Conservation (phyloP, 2,797 vertebrate genomes). For the Sandelia bainsii region DNA sequence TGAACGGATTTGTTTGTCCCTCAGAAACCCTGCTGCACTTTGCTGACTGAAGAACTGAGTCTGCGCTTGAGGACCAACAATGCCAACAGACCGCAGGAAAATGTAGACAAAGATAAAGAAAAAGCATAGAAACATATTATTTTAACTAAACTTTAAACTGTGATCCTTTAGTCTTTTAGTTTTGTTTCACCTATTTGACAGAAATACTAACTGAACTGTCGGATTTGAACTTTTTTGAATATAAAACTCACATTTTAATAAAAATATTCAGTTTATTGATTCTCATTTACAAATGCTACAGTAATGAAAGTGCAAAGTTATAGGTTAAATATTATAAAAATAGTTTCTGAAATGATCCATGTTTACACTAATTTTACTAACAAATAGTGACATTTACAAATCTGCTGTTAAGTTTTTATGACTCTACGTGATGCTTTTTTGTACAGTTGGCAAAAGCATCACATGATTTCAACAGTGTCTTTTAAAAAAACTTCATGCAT, state of each 20-base stretch:
- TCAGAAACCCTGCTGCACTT: constrained; percentile 90
- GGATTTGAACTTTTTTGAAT: constrained; percentile 2
- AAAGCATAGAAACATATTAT: constrained; percentile 63
- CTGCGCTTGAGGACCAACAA: constrained; percentile 83
- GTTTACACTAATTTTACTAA: constrained; percentile 41
- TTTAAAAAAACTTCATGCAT: constrained; percentile 37
- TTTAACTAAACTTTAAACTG: constrained; percentile 9
- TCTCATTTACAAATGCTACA: constrained; percentile 38
- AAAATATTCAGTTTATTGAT: constrained; percentile 57
- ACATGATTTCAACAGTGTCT: constrained; percentile 35
- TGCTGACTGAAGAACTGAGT: constrained; percentile 89
- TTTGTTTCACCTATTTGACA: constrained; percentile 24
- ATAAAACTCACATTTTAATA: constrained; percentile 43
- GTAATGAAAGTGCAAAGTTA: constrained; percentile 45
- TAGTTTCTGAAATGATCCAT: constrained; percentile 31
- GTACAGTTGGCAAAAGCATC: constrained; percentile 73
- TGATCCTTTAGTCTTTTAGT: not conserved
- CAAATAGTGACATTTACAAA: constrained; percentile 17
- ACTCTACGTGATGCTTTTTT: constrained; percentile 53
- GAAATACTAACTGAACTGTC: constrained; percentile 9
- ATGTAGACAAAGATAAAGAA: constrained; percentile 84
- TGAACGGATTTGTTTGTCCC: constrained; percentile 1
- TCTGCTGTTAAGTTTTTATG: constrained; percentile 16
- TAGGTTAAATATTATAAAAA: constrained; percentile 40
- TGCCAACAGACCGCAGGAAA: constrained; percentile 78